These are phyloP conservation scores for Muricea muricata DNA, from an alignment of 92 coral and sea anemone species.

Conservation along the genomic window DNA sequence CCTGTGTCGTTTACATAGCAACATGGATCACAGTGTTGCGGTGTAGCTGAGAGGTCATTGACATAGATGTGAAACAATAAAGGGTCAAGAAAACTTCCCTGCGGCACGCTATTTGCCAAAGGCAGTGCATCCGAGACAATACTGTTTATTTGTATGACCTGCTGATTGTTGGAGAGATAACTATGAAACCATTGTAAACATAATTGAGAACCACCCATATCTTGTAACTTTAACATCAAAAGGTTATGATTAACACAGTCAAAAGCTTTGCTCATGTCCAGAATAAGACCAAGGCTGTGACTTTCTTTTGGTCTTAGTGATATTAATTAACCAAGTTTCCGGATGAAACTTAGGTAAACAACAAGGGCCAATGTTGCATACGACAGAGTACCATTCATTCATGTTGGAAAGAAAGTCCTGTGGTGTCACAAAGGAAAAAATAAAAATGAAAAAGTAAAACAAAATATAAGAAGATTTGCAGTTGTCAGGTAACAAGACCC, in stretches of 20 bases:
- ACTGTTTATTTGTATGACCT: conserved; percentile 53
- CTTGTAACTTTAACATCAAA: conserved; percentile 59
- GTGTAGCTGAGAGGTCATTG: conserved; percentile 45
- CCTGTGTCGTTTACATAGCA: conserved; percentile 57
- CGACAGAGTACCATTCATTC: conserved; percentile 33
- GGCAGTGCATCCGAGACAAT: conserved; percentile 45
- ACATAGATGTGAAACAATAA: conserved; percentile 59
- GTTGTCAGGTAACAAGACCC: not conserved
- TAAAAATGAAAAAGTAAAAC: conserved; percentile 33
- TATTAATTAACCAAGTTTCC: conserved; percentile 19
- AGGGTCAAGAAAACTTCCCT: conserved; percentile 64
- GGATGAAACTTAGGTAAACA: no score
- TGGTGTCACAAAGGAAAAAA: conserved; percentile 49
- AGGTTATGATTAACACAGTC: conserved; percentile 58
- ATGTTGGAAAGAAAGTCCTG: conserved; percentile 34
- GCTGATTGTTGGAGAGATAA: conserved; percentile 47
- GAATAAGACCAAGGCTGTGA: conserved; percentile 47
- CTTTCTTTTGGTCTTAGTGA: conserved; percentile 44
- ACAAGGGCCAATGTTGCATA: conserved; percentile 28
- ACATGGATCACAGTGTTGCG: conserved; percentile 38
- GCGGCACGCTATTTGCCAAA: conserved; percentile 58
- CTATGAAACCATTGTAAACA: conserved; percentile 59
- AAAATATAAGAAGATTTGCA: not conserved
- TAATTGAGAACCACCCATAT: conserved; percentile 60
- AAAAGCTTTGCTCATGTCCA: conserved; percentile 67